A percentile compares a stretch with the other conserved stretches of the same genome.
These are phyloP conservation scores for Lepidocyrtoides sp. DNA, from an alignment of 2,888 invertebrate species.

Conservation along the genomic window DNA sequence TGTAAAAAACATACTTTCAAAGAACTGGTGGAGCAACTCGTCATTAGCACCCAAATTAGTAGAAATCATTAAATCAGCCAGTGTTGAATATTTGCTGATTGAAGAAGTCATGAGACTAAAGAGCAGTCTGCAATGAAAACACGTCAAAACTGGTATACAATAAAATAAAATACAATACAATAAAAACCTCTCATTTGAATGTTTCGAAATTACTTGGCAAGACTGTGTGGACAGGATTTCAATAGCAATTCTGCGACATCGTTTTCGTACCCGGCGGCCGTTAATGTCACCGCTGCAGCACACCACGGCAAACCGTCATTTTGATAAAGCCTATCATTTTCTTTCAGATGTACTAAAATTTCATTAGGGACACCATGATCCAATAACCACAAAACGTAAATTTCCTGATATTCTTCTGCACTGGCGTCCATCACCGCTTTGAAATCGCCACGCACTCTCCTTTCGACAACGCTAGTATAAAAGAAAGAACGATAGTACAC, in stretches of 20 bases:
- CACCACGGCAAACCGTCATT: conserved; percentile 83
- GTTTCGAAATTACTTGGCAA: conserved; percentile 80
- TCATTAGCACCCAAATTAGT: conserved; percentile 82
- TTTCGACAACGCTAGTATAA: conserved; percentile 57
- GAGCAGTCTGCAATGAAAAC: conserved; percentile 43
- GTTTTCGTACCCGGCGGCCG: conserved; percentile 76
- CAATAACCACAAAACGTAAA: conserved; percentile 82
- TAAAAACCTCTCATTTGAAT: conserved; percentile 35
- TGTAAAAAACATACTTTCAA: conserved; percentile 88
- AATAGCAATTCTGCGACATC: conserved; percentile 79
- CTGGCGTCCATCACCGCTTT: conserved; percentile 79
- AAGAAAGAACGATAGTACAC: too few species aligned
- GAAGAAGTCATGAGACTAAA: conserved; percentile 76
- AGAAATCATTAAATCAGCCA: conserved; percentile 73
- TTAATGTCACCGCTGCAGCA: conserved; percentile 79
- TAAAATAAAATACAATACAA: too few species aligned
- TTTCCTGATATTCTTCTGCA: conserved; percentile 82
- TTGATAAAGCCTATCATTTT: conserved; percentile 78
- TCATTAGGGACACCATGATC: conserved; percentile 82
- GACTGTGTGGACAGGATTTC: conserved; percentile 80
- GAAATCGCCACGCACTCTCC: conserved; percentile 83
- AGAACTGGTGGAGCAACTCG: conserved; percentile 89
- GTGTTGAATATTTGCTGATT: conserved; percentile 40
- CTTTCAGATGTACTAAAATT: conserved; percentile 76
- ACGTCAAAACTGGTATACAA: too few species aligned